phyloP scores from a whole-genome alignment of 2,797 vertebrate species.

The Dipus sagitta region DNA sequence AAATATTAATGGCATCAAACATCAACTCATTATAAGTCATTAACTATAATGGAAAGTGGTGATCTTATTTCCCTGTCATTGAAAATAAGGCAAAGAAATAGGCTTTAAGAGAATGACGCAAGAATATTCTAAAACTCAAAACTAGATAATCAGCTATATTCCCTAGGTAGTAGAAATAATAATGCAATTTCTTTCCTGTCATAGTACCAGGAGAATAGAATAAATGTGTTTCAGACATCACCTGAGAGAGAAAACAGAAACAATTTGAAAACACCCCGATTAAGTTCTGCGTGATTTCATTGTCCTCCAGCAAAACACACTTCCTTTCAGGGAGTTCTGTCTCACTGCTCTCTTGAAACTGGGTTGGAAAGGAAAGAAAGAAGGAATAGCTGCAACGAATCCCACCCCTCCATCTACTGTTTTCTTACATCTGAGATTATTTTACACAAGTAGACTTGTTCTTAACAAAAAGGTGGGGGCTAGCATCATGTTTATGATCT shows the following conservation, averaged over 20 bases:
- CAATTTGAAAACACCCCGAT: slow-evolving; percentile 73
- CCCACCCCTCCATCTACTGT: slow-evolving; percentile 26
- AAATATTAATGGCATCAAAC: slow-evolving; percentile 58
- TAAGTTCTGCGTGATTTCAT: slow-evolving; percentile 71
- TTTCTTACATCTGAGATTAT: slow-evolving; percentile 47
- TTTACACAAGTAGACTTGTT: slow-evolving; percentile 12
- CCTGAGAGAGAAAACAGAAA: slow-evolving; percentile 73
- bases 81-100: slow-evolving; percentile 56
- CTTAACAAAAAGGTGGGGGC: slow-evolving; percentile 41
- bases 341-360: slow-evolving; percentile 60
- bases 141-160: slow-evolving; percentile 73
- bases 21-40: slow-evolving; percentile 61
- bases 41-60: slow-evolving; percentile 54
- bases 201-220: slow-evolving; percentile 71
- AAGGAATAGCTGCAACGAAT: slow-evolving; percentile 52
- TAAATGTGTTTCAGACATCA: slow-evolving; percentile 77
- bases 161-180: slow-evolving; percentile 70
- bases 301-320: slow-evolving; percentile 70
- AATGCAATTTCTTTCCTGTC: slow-evolving; percentile 74
- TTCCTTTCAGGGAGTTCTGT: slow-evolving; percentile 51
- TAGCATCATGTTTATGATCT: slow-evolving; percentile 17
- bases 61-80: slow-evolving; percentile 40
- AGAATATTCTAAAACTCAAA: slow-evolving; percentile 68
- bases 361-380: neutral
- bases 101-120: slow-evolving; percentile 40